phyloP scores from a whole-genome alignment of 2,113 vertebrate species.

The Apodemus speciosus region DNA sequence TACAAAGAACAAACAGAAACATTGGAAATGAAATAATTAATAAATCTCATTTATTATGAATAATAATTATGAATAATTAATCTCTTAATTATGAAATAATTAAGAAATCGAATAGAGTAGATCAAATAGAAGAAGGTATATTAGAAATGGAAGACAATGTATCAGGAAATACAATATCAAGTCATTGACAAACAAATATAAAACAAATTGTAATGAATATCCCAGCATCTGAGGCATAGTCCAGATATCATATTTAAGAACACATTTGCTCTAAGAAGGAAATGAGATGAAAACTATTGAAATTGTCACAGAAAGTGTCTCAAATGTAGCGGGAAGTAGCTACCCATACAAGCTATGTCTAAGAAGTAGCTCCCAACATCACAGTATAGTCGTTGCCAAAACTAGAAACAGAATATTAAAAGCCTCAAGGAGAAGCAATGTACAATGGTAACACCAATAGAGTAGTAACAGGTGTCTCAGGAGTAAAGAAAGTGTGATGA shows the following conservation, averaged over 20 bases:
- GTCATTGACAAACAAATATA: not conserved
- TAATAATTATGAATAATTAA: no score
- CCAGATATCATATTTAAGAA: not conserved
- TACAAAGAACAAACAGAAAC: not conserved
- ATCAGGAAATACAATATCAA: not conserved
- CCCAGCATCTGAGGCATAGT: not conserved
- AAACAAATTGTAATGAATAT: not conserved
- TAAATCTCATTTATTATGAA: no score
- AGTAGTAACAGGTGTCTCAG: not conserved
- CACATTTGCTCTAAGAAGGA: not conserved
- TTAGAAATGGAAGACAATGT: not conserved
- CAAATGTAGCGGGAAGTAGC: not conserved
- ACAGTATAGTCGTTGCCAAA: not conserved
- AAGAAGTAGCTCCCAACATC: no score
- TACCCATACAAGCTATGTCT: not conserved
- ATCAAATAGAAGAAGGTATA: not conserved
- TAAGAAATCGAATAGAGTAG: no score
- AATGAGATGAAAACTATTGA: not conserved
- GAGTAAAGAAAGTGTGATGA: not conserved
- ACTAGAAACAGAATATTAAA: not conserved
- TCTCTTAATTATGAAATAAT: no score
- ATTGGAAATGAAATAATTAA: not conserved
- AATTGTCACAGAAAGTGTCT: not conserved
- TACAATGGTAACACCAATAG: no score
- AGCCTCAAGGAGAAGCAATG: not conserved